A percentile compares a stretch with the other conserved stretches of the same genome.
These are phyloP conservation scores for Volucella bombylans DNA, from an alignment of 2,888 invertebrate genomes.

Conservation along the genomic window DNA sequence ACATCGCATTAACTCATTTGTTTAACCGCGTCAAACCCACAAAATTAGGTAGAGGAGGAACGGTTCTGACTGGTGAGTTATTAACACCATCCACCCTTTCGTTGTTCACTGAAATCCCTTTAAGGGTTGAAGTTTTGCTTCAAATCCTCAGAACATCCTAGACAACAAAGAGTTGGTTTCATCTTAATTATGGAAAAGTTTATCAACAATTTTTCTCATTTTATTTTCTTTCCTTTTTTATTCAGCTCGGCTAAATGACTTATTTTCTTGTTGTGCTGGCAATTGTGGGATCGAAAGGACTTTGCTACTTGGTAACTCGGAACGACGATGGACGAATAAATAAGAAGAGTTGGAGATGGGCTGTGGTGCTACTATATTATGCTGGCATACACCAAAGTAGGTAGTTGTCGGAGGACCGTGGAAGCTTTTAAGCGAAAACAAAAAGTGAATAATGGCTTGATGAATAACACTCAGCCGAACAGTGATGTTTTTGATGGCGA, in stretches of 20 bases:
- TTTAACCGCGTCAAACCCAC: slow-evolving; percentile 57
- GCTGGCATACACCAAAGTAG: too few species aligned
- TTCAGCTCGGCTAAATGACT: slow-evolving; percentile 61
- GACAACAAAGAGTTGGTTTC: slow-evolving; percentile 70
- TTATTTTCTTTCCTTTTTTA: background rate
- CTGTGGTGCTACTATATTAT: too few species aligned
- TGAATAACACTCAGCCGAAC: slow-evolving; percentile 61
- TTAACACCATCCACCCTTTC: slow-evolving; percentile 8
- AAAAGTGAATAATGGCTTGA: slow-evolving; percentile 69
- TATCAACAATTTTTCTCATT: slow-evolving; percentile 24
- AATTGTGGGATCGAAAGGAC: slow-evolving; percentile 29
- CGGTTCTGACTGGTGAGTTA: slow-evolving; percentile 18
- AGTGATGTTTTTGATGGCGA: slow-evolving; percentile 32
- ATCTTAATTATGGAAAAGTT: slow-evolving; percentile 69
- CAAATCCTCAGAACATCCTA: slow-evolving; percentile 46
- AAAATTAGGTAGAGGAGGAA: background rate
- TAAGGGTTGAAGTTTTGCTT: slow-evolving; percentile 46
- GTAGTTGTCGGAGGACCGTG: background rate
- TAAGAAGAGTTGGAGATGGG: background rate
- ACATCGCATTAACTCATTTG: slow-evolving; percentile 68
- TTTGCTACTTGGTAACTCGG: slow-evolving; percentile 42
- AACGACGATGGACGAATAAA: slow-evolving; percentile 54
- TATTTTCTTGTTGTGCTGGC: slow-evolving; percentile 53
- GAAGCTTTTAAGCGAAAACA: slow-evolving; percentile 44
- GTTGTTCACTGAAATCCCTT: background rate